Evolutionary conservation across 2,888 invertebrate genomes (phyloP).

Genomic region (Encarsia formosa): DNA sequence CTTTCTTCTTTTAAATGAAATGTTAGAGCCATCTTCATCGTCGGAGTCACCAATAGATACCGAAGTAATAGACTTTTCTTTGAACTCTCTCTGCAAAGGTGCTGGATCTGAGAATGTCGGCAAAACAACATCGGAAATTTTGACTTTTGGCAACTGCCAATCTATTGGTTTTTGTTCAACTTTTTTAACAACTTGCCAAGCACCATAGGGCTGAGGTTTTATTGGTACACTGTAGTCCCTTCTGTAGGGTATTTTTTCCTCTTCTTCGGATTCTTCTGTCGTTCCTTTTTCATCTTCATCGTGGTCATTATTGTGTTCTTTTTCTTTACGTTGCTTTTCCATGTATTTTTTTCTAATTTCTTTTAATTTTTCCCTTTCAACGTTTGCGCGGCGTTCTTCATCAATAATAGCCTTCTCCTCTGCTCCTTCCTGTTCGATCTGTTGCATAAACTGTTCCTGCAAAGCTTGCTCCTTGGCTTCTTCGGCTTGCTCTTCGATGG

Average conservation of each 20-base stretch:
- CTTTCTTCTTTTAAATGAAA: conserved; percentile 68
- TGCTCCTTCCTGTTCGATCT: conserved; percentile 53
- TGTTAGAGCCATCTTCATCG: conserved; percentile 39
- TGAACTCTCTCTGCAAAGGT: conserved; percentile 56
- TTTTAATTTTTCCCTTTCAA: conserved; percentile 41
- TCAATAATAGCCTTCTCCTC: conserved; percentile 49
- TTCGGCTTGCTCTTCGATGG: conserved; percentile 62
- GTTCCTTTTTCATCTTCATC: too few species aligned
- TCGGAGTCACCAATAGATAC: conserved; percentile 55
- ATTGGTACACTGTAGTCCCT: conserved; percentile 60
- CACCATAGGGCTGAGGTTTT: conserved; percentile 66
- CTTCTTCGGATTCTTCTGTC: conserved; percentile 44
- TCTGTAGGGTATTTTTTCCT: conserved; percentile 46
- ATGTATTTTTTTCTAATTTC: conserved; percentile 45
- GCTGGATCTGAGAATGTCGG: conserved; percentile 49
- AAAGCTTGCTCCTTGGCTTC: conserved; percentile 54
- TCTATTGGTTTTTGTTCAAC: conserved; percentile 51
- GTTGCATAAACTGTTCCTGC: conserved; percentile 51
- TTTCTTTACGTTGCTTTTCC: conserved; percentile 54
- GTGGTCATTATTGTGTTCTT: conserved; percentile 44
- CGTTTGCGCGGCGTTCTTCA: conserved; percentile 44
- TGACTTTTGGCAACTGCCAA: conserved; percentile 65
- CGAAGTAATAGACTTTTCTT: conserved; percentile 60
- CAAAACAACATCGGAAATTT: conserved; percentile 47
- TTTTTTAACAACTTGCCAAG: conserved; percentile 67